phyloP scores from a whole-genome alignment of 2,888 invertebrate genomes.

The Leptopilina drosophilae region DNA sequence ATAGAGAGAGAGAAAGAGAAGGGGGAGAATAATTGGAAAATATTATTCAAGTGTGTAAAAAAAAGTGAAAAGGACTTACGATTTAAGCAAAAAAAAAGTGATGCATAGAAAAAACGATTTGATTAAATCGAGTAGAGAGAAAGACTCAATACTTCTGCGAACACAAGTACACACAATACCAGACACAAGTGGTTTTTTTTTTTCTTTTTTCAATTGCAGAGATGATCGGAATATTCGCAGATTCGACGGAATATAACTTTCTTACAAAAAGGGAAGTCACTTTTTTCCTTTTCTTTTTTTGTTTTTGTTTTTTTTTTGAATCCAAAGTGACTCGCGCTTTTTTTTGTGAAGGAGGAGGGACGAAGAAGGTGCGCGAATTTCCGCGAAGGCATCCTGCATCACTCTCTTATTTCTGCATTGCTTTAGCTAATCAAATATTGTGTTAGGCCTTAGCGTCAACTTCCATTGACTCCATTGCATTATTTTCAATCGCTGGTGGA shows the following conservation, averaged over 20 bases:
- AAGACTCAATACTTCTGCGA: conserved; percentile 51
- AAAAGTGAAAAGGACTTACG: conserved; percentile 10
- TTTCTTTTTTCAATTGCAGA: conserved; percentile 14
- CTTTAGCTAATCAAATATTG: conserved; percentile 55
- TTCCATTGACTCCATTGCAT: conserved; percentile 77
- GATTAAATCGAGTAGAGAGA: conserved; percentile 33
- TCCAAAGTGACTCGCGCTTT: conserved; percentile 42
- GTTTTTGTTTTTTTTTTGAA: conserved; percentile 35
- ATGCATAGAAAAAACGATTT: conserved; percentile 24
- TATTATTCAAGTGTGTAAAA: conserved; percentile 18
- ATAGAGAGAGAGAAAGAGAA: not conserved
- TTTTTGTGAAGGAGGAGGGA: conserved; percentile 32
- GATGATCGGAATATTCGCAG: conserved; percentile 37
- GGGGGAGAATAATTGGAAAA: not conserved
- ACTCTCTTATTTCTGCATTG: conserved; percentile 57
- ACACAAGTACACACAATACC: conserved; percentile 49
- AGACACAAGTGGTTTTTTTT: conserved; percentile 42
- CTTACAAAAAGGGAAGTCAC: conserved; percentile 4
- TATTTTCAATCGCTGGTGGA: conserved; percentile 5
- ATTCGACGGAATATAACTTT: conserved; percentile 37
- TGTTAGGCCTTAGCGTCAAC: conserved; percentile 79
- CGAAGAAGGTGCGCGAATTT: conserved; percentile 46
- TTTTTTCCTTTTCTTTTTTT: conserved; percentile 36
- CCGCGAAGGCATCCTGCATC: conserved; percentile 64
- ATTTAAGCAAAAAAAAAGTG: conserved; percentile 3